phyloP scores from a whole-genome alignment of 1,140 invertebrate genomes.

The Eupeodes corollae region DNA sequence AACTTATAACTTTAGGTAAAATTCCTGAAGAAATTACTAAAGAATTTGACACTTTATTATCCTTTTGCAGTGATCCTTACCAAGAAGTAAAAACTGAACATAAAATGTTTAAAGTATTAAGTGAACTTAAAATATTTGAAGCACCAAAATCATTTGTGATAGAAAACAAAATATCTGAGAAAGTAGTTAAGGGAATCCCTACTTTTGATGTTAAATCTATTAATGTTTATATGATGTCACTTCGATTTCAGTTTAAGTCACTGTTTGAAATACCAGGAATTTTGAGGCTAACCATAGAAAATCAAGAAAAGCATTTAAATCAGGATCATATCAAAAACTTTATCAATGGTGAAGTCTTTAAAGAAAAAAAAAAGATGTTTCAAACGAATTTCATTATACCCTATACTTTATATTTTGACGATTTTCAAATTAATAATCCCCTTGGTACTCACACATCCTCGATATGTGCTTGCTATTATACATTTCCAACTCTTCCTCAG shows the following conservation, averaged over 20 bases:
- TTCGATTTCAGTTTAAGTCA: background rate
- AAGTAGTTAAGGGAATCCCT: background rate
- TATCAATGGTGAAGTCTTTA: background rate
- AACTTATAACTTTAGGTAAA: too few relatives aligned
- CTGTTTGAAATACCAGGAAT: background rate
- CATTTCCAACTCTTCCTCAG: slow-evolving; percentile 1
- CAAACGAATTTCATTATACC: background rate
- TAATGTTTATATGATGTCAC: background rate
- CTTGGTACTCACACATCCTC: background rate
- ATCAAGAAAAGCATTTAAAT: background rate
- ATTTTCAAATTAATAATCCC: slow-evolving; percentile 3
- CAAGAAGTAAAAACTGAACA: background rate
- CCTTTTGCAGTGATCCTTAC: background rate
- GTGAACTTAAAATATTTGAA: background rate
- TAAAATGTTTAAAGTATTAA: background rate
- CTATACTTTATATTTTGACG: slow-evolving; percentile 3
- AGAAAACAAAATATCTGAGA: background rate
- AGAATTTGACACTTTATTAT: background rate
- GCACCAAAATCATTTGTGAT: background rate
- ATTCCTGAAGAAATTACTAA: background rate
- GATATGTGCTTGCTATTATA: slow-evolving; percentile 1
- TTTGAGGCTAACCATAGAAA: slow-evolving; percentile 1
- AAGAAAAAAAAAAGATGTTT: background rate
- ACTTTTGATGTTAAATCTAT: background rate
- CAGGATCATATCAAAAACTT: background rate